These are phyloP conservation scores for Xenentodon cancila DNA, from an alignment of 2,797 vertebrate genomes.

Conservation along the genomic window DNA sequence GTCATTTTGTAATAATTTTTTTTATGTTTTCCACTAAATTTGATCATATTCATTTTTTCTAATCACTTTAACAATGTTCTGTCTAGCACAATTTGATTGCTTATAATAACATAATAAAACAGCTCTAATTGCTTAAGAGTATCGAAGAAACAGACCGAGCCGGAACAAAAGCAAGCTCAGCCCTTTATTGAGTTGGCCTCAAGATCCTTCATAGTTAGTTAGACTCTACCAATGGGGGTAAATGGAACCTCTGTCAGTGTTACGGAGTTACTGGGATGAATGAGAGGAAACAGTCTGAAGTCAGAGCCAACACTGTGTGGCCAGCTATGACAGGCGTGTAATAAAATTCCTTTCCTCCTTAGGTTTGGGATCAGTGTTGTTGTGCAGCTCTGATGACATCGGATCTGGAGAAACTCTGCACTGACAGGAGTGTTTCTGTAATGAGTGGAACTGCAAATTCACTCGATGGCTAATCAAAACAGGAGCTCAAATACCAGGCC, in stretches of 20 bases:
- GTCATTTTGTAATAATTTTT: not conserved
- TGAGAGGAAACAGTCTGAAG: constrained; percentile 41
- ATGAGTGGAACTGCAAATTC: not conserved
- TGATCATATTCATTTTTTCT: no score
- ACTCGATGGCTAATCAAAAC: not conserved
- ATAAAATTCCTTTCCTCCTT: constrained; percentile 53
- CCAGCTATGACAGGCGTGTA: constrained; percentile 55
- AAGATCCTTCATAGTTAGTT: constrained; percentile 20
- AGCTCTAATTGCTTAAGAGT: not conserved
- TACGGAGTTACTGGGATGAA: constrained; percentile 29
- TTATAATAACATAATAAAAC: not conserved
- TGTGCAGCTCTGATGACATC: constrained; percentile 25
- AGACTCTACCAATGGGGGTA: constrained; percentile 7
- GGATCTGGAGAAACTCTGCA: constrained; percentile 11
- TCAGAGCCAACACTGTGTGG: constrained; percentile 17
- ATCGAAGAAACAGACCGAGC: not conserved
- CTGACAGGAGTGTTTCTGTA: constrained; percentile 13
- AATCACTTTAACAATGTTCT: no score
- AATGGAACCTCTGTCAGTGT: constrained; percentile 15
- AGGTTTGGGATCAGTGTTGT: constrained; percentile 26
- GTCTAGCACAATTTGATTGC: no score
- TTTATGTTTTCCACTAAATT: not conserved
- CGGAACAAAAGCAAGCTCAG: not conserved
- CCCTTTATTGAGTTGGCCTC: constrained; percentile 25
- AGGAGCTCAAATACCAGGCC: not conserved